Evolutionary conservation across 2,797 vertebrate species (phyloP).

Genomic region (Alca torda): DNA sequence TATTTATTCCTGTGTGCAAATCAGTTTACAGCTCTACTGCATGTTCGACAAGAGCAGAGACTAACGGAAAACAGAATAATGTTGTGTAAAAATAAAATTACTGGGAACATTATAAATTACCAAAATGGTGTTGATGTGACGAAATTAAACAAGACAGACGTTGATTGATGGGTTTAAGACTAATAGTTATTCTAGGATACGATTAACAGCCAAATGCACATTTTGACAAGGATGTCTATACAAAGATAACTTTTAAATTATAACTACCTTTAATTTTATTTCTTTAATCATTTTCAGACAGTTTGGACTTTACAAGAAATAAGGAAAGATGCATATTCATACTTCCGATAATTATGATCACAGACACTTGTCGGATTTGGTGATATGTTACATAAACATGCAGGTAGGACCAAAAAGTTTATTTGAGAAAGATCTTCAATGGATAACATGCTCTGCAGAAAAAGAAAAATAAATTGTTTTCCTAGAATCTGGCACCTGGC

Average conservation of each 20-base stretch:
- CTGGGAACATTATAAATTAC: background rate
- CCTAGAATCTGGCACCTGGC: background rate
- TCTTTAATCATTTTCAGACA: background rate
- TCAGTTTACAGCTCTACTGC: background rate
- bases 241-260: background rate
- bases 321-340: background rate
- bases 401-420: background rate
- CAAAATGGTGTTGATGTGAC: background rate
- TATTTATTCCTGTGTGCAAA: background rate
- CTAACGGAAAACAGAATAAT: background rate
- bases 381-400: background rate
- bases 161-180: background rate
- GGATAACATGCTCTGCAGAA: background rate
- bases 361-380: background rate
- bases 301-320: background rate
- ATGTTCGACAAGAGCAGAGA: background rate
- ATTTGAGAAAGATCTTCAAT: background rate
- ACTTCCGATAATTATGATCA: background rate
- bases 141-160: background rate
- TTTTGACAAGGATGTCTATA: background rate
- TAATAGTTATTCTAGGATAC: background rate
- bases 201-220: background rate
- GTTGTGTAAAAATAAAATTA: constrained; percentile 1
- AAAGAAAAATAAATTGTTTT: background rate
- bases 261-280: background rate